Conservation (phyloP, 1,140 invertebrate genomes). For the Eumaeus atala region DNA sequence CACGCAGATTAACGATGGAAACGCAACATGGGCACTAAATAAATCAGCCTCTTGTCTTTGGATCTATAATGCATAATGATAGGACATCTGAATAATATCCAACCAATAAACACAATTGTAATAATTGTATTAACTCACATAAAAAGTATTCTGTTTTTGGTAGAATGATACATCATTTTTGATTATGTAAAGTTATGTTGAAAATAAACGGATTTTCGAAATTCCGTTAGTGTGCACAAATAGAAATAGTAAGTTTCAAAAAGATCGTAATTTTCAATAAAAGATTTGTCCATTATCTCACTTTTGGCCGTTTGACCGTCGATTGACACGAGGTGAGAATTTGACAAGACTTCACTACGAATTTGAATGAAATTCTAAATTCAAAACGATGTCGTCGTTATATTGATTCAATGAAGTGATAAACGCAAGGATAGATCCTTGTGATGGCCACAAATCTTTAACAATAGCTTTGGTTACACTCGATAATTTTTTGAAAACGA, state of each 20-base stretch:
- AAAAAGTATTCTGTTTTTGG: too few species aligned
- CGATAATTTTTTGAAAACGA: not conserved
- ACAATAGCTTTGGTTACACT: not conserved
- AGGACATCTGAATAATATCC: too few species aligned
- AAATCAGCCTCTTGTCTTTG: constrained; percentile 55
- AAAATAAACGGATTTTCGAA: not conserved
- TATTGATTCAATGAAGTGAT: constrained; percentile 2
- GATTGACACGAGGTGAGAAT: constrained; percentile 50
- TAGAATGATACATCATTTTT: too few species aligned
- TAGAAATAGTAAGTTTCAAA: not conserved
- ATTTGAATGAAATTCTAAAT: constrained; percentile 26
- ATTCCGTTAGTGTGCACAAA: not conserved
- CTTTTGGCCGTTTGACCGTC: constrained; percentile 60
- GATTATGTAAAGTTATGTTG: too few species aligned
- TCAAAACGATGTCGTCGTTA: constrained; percentile 30
- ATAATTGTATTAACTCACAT: too few species aligned
- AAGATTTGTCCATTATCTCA: constrained; percentile 2
- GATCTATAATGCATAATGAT: constrained; percentile 31
- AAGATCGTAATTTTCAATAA: constrained; percentile 14
- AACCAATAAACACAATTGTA: too few species aligned
- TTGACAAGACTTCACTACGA: constrained; percentile 43
- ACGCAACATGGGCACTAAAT: constrained; percentile 65
- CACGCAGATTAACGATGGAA: constrained; percentile 70
- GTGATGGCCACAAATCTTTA: not conserved
- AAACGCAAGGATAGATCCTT: not conserved